Evolutionary conservation across 2,113 vertebrate species (phyloP), one percentile per base, ranked within the genome.

Genomic region (Uria aalge): DNA sequence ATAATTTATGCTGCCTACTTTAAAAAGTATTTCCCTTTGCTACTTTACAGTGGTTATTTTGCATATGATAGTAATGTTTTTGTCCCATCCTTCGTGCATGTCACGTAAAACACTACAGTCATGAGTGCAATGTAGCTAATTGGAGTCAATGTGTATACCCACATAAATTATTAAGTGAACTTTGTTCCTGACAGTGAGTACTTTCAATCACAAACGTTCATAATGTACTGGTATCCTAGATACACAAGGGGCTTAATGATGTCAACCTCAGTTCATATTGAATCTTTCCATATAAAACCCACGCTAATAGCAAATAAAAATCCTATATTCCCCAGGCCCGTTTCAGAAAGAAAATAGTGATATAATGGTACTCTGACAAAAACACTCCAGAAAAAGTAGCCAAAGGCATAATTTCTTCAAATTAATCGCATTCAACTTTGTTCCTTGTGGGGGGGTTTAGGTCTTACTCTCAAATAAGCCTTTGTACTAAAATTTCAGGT

Each of bases 381-480:
- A 75, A 50, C 0, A 8, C 92, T 94, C 59, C 67, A 92, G 76
- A 91, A 84, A 92, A 91, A 91, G 52, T 56, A 77, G 68, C 34
- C 69, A 84, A 84, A 92, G 83, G 72, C 79, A 81, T 94, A 91
- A 96, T 97, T 96, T 94, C 55, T 75, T 95, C 30, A 92, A 96
- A 96, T 95, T 90, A 94, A 85, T 66, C 52, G 45, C 62, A 90
- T 93, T 95, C 64, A 71, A 67, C 56, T 60, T 86, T 60, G 50
- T 60, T 91, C 72, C 75, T 86, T 64, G 47, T 21, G 9, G 57
- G 59, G 40, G 36, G n/a, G 18, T 15, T 92, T 85, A 88, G 72
- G 63, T 72, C 74, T 78, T 80, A 52, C 43, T 47, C 64, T 94
- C 27, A 71, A 75, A 79, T 78, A 96, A 94, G 56, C 92, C 38